phyloP scores from a whole-genome alignment of 2,113 vertebrate genomes.

The Chauna torquata region DNA sequence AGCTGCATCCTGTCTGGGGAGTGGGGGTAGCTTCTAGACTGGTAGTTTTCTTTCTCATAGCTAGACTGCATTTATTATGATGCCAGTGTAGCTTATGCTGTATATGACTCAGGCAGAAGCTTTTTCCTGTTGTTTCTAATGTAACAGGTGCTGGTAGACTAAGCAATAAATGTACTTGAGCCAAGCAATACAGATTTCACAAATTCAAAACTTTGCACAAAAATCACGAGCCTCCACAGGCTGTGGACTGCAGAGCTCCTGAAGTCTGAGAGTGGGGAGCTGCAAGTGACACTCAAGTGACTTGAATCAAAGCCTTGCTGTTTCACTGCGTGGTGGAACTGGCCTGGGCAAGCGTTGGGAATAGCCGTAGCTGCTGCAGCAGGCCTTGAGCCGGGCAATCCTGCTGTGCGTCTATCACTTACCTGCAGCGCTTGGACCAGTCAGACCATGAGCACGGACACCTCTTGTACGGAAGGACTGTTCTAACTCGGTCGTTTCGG shows the following conservation, averaged over 20 bases:
- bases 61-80: neutral
- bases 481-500: neutral
- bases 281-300: fast-evolving
- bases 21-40: neutral
- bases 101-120: neutral
- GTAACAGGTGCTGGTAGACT: neutral
- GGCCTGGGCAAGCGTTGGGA: neutral
- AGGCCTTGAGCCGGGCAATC: neutral
- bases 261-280: neutral
- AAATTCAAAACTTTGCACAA: neutral
- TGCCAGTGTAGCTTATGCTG: neutral
- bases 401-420: neutral
- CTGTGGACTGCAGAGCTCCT: neutral
- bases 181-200: neutral
- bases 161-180: neutral
- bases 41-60: neutral
- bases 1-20: neutral
- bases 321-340: neutral
- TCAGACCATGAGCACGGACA: neutral
- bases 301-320: neutral
- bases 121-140: neutral
- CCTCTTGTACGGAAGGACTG: neutral
- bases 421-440: neutral
- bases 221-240: fast-evolving
- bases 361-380: neutral